Evolutionary conservation across 92 coral and sea anemone species (phyloP), one percentile per base, ranked within the genome.

Genomic region (Epizoanthus illoricatus): DNA sequence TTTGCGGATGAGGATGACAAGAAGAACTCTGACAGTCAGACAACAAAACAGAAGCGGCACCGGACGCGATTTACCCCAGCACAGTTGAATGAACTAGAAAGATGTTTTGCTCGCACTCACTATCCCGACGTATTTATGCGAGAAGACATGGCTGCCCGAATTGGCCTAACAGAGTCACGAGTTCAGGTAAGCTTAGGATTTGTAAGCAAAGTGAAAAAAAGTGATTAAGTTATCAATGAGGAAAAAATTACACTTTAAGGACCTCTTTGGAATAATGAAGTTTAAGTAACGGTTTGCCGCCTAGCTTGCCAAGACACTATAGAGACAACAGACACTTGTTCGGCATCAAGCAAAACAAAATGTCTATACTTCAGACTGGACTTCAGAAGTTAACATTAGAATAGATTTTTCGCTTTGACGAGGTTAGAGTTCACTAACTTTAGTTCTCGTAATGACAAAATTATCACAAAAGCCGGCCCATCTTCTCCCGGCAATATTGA

Each of bases 101-200:
- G 99, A 73, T 97, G 99, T 71, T 97, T 97, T 74, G 98, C 99
- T 21, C 87, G 99, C 24, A 97, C 99, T 3, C 99, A 97, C 42
- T 97, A 97, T 66, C 99, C 99, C 10, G 99, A 97, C 39, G 99
- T 97, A 0, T 97, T 97, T 59, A 97, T 97, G 99, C 84, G 99
- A 43, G 99, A 97, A 81, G 99, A 97, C 58, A 91, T 97, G 56
- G 99, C 99, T 2, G 98, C 99, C 5, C 79, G 99, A 47, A 97
- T 97, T 47, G 98, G 99, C 4, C 90, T 97, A 20, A 97, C 99
- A 36, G 99, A 97, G 79, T 97, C 99, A n/a, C 85, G 99, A 85
- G 99, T 97, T 33, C 99, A 97, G 99, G 99, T 97, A 90, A 76
- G 92, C 20, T 42, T 33, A 65, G 21, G 76, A 76, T 80, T 68